phyloP scores from a whole-genome alignment of 2,113 vertebrate genomes.

The Tapirus terrestris region DNA sequence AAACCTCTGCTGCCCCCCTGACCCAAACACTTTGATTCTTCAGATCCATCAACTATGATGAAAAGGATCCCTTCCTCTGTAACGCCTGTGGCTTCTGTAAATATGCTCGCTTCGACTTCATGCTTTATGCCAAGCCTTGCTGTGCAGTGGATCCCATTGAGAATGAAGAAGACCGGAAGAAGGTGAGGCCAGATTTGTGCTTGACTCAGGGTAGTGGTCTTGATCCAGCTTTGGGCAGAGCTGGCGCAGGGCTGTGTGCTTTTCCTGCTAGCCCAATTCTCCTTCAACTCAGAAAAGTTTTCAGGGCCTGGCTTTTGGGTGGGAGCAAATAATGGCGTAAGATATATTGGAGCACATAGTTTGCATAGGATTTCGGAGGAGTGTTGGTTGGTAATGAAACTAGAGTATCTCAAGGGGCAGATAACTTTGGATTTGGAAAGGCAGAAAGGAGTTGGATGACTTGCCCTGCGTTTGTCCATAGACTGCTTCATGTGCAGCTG shows the following conservation, averaged over 20 bases:
- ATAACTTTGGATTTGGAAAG: not conserved
- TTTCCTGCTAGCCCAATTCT: not conserved
- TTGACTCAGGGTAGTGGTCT: not conserved
- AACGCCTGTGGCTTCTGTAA: constrained; percentile 99
- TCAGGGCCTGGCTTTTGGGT: not conserved
- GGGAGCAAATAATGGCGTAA: not conserved
- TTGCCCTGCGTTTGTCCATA: not conserved
- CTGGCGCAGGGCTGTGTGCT: not conserved
- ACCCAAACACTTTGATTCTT: constrained; percentile 39
- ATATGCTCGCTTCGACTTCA: constrained; percentile 99
- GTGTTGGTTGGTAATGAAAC: not conserved
- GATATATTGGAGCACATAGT: not conserved
- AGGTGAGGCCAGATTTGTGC: constrained; percentile 84
- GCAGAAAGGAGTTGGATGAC: not conserved
- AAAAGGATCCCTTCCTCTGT: constrained; percentile 99
- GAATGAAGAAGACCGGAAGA: constrained; percentile 98
- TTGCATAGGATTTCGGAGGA: not conserved
- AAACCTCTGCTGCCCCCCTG: not conserved
- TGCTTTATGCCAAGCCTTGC: constrained; percentile 98
- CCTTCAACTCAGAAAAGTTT: not conserved
- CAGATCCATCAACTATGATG: constrained; percentile 99
- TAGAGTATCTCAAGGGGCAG: not conserved
- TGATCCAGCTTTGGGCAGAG: not conserved
- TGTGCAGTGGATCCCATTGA: constrained; percentile 99
- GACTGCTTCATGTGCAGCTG: not conserved